Base-by-base conservation (phyloP, 2,888 invertebrate genomes). In the Campopleginae sp. region DNA sequence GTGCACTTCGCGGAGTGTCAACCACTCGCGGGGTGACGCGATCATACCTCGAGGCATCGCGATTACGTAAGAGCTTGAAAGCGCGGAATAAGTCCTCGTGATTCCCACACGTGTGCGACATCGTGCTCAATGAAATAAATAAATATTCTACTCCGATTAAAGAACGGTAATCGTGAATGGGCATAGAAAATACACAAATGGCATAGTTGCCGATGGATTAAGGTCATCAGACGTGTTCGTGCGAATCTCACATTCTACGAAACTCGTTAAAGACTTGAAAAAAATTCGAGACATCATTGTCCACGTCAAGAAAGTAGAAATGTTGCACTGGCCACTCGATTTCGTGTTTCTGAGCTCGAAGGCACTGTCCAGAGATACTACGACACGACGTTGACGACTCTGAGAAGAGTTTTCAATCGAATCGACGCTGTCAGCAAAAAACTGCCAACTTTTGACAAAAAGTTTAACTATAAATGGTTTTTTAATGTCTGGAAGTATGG, bases 91-190 rank as follows among this genome's bases (percentile, higher is more conserved):
- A 68, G 42, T 74, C 27, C 46, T 65, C 38, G 31, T 27, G 44
- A 48, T 82, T 82, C 79, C 75, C 85, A 82, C 85, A 63, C 68
- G 65, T 12, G 27, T 17, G n/a, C n/a, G 48, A 76, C 19, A 61
- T 38, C 19, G n/a, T 19, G 48, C 46, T 54, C 33, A 74, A 72
- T 65, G 51, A 77, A 61, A 33, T 6, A 38, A 66, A 66, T 58
- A 58, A 58, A 58, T 58, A 27, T 58, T 61, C 68, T 77, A 14
- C 23, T n/a, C n/a, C 8, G 42, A 33, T 38, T 19, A 71, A 63
- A 4, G 48, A 63, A 17, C 42, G 51, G 27, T 66, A 38, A 46
- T n/a, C 8, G 33, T 38, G 38, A 74, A 66, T 71, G 63, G 63
- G 51, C 23, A 17, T 44, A 58, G 31, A 17, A 38, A 23, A 58